phyloP scores from a whole-genome alignment of 2,888 invertebrate species.

The Troglohyphantes excavatus region DNA sequence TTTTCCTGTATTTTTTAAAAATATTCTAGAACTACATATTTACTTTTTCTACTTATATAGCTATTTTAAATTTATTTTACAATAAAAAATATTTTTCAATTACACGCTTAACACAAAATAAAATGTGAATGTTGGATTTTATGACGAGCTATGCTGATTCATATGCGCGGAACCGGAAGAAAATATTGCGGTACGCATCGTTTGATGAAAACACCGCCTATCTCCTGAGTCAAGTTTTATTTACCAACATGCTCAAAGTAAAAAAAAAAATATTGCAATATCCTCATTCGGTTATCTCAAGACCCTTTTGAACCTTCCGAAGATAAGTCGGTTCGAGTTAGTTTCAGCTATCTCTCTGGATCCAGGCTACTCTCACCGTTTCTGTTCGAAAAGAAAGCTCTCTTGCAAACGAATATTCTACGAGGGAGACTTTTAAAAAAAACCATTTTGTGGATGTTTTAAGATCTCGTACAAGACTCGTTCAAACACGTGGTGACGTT shows the following conservation, averaged over 20 bases:
- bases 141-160: no score
- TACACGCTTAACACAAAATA: no score
- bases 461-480: conserved; percentile 40
- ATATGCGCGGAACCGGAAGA: not conserved
- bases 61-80: no score
- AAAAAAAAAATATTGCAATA: not conserved
- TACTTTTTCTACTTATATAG: no score
- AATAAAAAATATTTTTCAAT: no score
- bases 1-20: no score
- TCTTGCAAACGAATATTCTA: not conserved
- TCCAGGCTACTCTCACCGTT: not conserved
- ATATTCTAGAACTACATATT: no score
- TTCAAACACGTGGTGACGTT: conserved; percentile 70
- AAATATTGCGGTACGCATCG: not conserved
- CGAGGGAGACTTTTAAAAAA: conserved; percentile 17
- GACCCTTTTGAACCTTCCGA: conserved; percentile 20
- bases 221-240: not conserved
- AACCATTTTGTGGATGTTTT: conserved; percentile 44
- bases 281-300: not conserved
- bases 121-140: no score
- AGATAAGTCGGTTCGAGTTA: conserved; percentile 10
- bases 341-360: not conserved
- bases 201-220: not conserved
- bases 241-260: conserved; percentile 18
- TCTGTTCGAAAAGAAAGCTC: conserved; percentile 3